Evolutionary conservation across 2,113 vertebrate genomes (phyloP), one percentile per base, ranked within the genome.

Genomic region (Trochalopteron elliotii): DNA sequence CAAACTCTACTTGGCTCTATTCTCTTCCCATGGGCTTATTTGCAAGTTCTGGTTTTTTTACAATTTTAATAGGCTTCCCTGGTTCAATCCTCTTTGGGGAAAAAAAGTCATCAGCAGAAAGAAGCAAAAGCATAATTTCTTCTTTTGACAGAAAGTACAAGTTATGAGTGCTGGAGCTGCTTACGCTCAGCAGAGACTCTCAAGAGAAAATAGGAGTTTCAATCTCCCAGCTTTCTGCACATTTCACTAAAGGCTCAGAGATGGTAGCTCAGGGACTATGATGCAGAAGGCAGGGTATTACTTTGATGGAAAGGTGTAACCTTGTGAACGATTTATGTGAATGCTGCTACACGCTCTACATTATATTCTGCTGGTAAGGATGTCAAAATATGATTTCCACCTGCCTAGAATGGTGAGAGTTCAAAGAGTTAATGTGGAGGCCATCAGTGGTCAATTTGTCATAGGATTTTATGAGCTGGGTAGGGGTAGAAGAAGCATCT

Each of bases 361-460:
- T 33, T 65, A 12, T 33, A 37, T 64, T 76, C 25, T 53, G 5
- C 56, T 85, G 61, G 23, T 57, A 89, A 63, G 53, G n/a, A 42
- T 80, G 35, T 57, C 42, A 30, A 91, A 91, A 60, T 79, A 61
- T 53, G 77, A 76, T 82, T 94, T 84, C 40, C 31, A 91, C 37
- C 49, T 95, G 81, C 53, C 69, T 72, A 52, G 53, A 84, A 67
- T 49, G 8, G 67, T 45, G 33, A 79, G 61, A 83, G 61, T 95
- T 94, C 89, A 71, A 82, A 82, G 57, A 95, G 74, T 61, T 93
- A 93, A 91, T 72, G 61, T 47, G 57, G 55, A 85, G 67, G 31
- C 50, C 42, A 87, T 93, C 85, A 90, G 70, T 80, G 53, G 30
- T 70, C 70, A 82, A 72, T 96, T 93, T 89, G 53, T 96, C 74